Conservation (phyloP, 1,140 invertebrate genomes). For the Conopomorpha cramerella region DNA sequence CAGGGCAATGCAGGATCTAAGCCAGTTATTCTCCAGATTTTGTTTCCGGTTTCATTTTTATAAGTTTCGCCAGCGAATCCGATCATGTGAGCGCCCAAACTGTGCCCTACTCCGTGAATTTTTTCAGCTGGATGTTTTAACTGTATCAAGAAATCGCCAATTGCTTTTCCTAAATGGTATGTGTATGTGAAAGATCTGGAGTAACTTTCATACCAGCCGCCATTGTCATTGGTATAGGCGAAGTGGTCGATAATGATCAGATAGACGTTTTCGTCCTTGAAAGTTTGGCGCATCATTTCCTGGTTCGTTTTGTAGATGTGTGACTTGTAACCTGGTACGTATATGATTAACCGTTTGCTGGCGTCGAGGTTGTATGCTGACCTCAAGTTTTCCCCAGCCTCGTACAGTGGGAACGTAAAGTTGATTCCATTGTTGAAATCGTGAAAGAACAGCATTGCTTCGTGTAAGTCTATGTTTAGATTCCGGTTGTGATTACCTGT, state of each 20-base stretch:
- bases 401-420: no score
- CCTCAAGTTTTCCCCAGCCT: no score
- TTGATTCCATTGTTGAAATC: no score
- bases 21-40: constrained; percentile 67
- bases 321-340: neutral
- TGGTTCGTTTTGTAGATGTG: neutral
- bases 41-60: constrained; percentile 37
- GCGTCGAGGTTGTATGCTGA: neutral
- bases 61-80: constrained; percentile 70
- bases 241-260: neutral
- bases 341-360: neutral
- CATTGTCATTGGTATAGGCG: no score
- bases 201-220: neutral
- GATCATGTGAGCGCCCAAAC: constrained; percentile 82
- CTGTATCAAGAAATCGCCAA: neutral
- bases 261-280: neutral
- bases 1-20: constrained; percentile 74
- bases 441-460: no score
- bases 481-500: no score
- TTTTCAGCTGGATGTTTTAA: constrained; percentile 4
- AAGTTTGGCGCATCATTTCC: neutral
- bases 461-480: no score
- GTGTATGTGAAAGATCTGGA: neutral
- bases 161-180: neutral
- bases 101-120: constrained; percentile 82